Evolutionary conservation across 2,888 invertebrate genomes (phyloP).

Genomic region (Empis stercorea): DNA sequence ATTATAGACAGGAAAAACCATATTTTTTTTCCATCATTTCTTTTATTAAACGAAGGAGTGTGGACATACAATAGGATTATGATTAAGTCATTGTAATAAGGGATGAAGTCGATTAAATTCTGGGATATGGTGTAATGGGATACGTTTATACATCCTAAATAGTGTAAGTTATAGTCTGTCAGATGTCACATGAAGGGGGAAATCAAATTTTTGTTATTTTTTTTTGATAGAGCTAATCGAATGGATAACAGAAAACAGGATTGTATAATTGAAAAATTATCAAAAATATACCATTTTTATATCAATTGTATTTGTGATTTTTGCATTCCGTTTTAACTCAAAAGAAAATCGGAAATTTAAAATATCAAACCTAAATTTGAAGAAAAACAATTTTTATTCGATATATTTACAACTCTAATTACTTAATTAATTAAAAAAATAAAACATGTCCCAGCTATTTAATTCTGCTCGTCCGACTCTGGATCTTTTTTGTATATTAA

Average conservation of each 20-base stretch:
- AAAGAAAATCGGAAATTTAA: too few species aligned
- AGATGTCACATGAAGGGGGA: conserved; percentile 5
- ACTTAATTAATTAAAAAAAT: too few species aligned
- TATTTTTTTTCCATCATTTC: conserved; percentile 12
- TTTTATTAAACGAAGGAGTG: conserved; percentile 17
- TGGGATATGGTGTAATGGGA: conserved; percentile 9
- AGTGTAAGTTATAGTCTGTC: background rate
- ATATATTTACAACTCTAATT: too few species aligned
- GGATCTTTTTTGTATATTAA: background rate
- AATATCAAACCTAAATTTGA: too few species aligned
- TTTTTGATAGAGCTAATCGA: background rate
- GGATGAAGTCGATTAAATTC: conserved; percentile 16
- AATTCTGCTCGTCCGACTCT: too few species aligned
- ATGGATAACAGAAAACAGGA: background rate
- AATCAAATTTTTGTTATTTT: background rate
- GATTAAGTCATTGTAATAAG: conserved; percentile 22
- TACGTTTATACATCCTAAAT: conserved; percentile 1
- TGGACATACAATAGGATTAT: conserved; percentile 21
- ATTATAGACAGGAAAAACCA: conserved; percentile 11
- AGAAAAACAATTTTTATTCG: too few species aligned
- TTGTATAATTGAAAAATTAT: background rate
- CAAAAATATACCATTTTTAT: too few species aligned
- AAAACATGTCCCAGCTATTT: too few species aligned
- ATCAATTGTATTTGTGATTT: too few species aligned
- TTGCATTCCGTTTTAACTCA: too few species aligned